Base-by-base conservation (phyloP, 53 echinoderm and acorn worm species). In the Mesocentrotus franciscanus region DNA sequence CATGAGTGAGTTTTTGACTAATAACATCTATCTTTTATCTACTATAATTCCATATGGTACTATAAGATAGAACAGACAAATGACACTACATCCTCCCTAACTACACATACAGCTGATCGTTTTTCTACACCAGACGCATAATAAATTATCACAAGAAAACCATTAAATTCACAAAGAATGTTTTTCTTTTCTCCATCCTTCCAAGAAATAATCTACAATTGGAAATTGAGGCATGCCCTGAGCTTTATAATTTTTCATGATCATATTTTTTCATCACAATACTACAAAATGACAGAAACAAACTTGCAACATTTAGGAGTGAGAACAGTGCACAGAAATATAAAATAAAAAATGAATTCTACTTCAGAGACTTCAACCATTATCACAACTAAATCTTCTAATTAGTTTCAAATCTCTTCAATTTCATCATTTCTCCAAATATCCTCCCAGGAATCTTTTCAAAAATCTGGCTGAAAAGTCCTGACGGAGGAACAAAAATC, bases 61-160 rank as follows among this genome's bases (percentile, higher is more conserved):
- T 94, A 94, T 83, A 79, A 61, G 33, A 83, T 94, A 61, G 6
- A 83, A 27, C 70, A 64, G 95, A 94, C 60, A 32, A 83, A 17
- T 60, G 94, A 84, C 84, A 36, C 85, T 36, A 85, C 32, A 64
- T 26, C 57, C 6, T 55, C 18, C 81, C 85, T 94, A 94, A 70
- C 95, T 94, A 94, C 66, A 85, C 42, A 94, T 13, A 94, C 42
- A 94, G 68, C 22, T 58, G 85, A 93, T 57, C 78, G 56, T 24
- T 27, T 81, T 81, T 94, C 95, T 93, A 94, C 87, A 62, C 60
- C 60, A 93, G 95, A 94, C 85, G 87, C 95, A 85, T 94, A 94
- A 94, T 94, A 94, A 94, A 85, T 94, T 94, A 94, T 94, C 95
- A 94, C 95, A 94, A 94, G 87, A 94, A 94, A 85, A 85, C 66